Evolutionary conservation across 2,888 invertebrate species (phyloP), one percentile per base, ranked within the genome.

Genomic region (Gastrophysa polygoni): DNA sequence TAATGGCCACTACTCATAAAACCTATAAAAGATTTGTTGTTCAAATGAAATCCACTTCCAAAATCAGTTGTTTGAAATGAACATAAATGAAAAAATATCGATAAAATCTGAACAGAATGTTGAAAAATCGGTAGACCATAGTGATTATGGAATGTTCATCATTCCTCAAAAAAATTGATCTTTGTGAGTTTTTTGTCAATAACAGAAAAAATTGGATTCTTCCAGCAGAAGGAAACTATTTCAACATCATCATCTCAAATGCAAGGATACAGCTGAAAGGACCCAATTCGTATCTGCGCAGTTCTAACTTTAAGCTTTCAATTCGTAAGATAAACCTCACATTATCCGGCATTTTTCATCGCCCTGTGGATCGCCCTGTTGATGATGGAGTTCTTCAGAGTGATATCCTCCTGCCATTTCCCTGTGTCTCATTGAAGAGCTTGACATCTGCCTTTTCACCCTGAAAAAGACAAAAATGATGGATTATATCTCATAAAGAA

Each of bases 331-430:
- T 21, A 24, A 20, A 43, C 57, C 51, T 74, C 68, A 87, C 87
- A 87, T 87, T 67, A 87, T 78, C 68, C 82, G 77, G 80, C 87
- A 87, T 68, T 85, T 84, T 64, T 87, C 87, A 67, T 85, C 85
- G 44, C 84, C 84, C 70, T 81, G 81, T 1, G 82, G 82, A 63
- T 82, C 82, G 1, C 82, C 85, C 74, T 83, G 83, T 61, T 85
- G 85, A 70, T 85, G 84, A 69, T 85, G 84, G 57, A 85, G 80
- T 55, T 85, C 85, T 73, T 85, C 85, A 54, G 81, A 80, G 20
- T 78, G 64, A 66, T 74, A 76, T 38, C 78, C 79, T 28, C 79
- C 81, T 43, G 82, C 77, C 70, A 80, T 80, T 77, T 86, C 85
- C 46, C 85, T 80, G 75, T 85, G 85, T 69, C 85, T 81, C 43